Conservation (phyloP, 2,797 vertebrate genomes). For the Buceros bicornis region DNA sequence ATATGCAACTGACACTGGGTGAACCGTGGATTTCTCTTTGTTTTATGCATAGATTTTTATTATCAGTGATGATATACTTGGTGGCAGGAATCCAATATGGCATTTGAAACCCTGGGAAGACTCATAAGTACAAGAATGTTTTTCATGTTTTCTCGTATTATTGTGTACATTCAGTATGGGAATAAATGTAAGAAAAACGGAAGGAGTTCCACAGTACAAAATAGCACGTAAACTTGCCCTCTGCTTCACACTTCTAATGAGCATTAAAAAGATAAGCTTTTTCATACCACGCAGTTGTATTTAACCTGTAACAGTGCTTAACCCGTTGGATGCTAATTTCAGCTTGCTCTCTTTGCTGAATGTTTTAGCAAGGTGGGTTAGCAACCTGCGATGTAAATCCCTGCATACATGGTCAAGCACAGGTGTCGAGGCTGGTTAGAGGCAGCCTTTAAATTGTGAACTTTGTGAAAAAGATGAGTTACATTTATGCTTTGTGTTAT, state of each 20-base stretch:
- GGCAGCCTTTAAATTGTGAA: neutral
- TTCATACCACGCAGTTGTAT: neutral
- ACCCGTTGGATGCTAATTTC: neutral
- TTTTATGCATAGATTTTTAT: constrained; percentile 33
- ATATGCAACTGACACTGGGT: neutral
- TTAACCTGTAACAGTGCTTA: neutral
- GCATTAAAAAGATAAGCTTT: neutral
- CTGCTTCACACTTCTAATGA: neutral
- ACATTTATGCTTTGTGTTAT: neutral
- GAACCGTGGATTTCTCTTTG: neutral
- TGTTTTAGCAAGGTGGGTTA: neutral
- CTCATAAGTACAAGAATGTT: neutral
- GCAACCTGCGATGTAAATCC: neutral
- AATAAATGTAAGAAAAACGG: neutral
- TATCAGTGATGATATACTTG: neutral
- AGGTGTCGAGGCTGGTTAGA: neutral
- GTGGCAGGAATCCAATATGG: constrained; percentile 45
- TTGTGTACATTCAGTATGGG: neutral
- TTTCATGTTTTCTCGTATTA: neutral
- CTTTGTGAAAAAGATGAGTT: neutral
- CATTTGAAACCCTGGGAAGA: constrained; percentile 16
- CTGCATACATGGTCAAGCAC: neutral
- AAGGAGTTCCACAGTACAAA: neutral
- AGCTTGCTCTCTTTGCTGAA: neutral
- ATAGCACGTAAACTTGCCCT: neutral